Conservation (phyloP, 2,113 vertebrate species). For the Stomatorhinus ivindoensis region DNA sequence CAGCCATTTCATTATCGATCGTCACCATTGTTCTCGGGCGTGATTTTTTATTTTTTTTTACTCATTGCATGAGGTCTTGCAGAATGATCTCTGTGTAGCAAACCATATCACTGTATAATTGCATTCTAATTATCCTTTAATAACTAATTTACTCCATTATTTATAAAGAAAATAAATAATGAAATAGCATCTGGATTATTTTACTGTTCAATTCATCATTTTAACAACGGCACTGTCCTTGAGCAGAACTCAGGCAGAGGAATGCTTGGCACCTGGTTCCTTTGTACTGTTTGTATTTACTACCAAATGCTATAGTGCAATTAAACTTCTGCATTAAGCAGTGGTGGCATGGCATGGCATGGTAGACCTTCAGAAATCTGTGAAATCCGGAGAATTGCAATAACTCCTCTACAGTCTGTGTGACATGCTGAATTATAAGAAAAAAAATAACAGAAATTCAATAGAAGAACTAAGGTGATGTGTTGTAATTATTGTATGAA, state of each 20-base stretch:
- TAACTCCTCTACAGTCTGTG: neutral
- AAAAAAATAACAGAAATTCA: neutral
- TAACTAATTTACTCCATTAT: conserved; percentile 33
- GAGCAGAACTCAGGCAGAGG: conserved; percentile 4
- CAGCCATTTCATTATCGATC: conserved; percentile 1
- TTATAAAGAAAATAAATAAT: conserved; percentile 35
- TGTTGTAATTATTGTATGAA: neutral
- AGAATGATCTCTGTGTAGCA: conserved; percentile 16
- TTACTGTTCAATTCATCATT: conserved; percentile 32
- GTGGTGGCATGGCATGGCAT: neutral
- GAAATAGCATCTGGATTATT: conserved; percentile 31
- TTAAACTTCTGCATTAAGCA: neutral
- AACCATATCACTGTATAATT: conserved; percentile 31
- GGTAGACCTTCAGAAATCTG: neutral
- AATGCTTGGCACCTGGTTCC: conserved; percentile 4
- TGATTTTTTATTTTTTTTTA: neutral
- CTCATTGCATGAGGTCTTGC: neutral
- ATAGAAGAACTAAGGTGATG: neutral
- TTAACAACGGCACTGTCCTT: conserved; percentile 25
- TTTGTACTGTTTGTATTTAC: neutral
- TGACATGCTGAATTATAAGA: neutral
- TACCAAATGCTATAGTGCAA: neutral
- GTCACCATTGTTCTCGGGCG: neutral
- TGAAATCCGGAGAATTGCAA: neutral
- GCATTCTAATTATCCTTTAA: conserved; percentile 28